Evolutionary conservation across 30 jellyfish, hydroid and myxozoan species (phyloP).

Genomic region (Aurelia aurita): DNA sequence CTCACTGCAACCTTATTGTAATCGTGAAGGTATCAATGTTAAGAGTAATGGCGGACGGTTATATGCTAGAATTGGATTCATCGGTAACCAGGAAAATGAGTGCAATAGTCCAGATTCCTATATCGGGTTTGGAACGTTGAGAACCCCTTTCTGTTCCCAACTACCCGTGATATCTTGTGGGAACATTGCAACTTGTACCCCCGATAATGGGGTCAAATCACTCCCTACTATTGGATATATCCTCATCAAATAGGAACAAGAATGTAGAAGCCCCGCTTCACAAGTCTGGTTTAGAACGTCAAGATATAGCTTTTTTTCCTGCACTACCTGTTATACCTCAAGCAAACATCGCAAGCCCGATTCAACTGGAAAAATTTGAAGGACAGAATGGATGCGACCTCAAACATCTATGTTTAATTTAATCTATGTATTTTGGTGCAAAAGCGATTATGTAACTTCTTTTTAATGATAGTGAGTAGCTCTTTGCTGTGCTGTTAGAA

Average conservation of each 20-base stretch:
- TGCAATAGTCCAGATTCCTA: constrained; percentile 8
- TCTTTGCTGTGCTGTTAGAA: too few relatives aligned
- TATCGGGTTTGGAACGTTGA: neutral
- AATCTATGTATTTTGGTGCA: too few relatives aligned
- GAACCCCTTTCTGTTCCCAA: neutral
- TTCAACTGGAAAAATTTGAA: too few relatives aligned
- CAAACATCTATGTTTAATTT: too few relatives aligned
- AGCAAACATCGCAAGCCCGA: too few relatives aligned
- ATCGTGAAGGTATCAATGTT: constrained; percentile 22
- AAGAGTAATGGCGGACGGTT: neutral
- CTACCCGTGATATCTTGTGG: constrained; percentile 4
- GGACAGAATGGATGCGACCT: too few relatives aligned
- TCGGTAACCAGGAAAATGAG: constrained; percentile 8
- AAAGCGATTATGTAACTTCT: too few relatives aligned
- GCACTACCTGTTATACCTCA: too few relatives aligned
- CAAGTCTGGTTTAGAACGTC: too few relatives aligned
- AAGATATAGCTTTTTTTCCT: too few relatives aligned
- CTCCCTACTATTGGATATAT: neutral
- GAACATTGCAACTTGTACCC: constrained; percentile 1
- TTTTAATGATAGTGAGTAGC: too few relatives aligned
- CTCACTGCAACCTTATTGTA: constrained; percentile 6
- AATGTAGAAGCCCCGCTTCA: too few relatives aligned
- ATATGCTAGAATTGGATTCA: neutral
- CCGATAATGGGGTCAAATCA: constrained; percentile 19
- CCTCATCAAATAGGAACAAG: neutral